These are phyloP conservation scores for Neogale vison DNA, from an alignment of 2,113 vertebrate species.

Conservation along the genomic window DNA sequence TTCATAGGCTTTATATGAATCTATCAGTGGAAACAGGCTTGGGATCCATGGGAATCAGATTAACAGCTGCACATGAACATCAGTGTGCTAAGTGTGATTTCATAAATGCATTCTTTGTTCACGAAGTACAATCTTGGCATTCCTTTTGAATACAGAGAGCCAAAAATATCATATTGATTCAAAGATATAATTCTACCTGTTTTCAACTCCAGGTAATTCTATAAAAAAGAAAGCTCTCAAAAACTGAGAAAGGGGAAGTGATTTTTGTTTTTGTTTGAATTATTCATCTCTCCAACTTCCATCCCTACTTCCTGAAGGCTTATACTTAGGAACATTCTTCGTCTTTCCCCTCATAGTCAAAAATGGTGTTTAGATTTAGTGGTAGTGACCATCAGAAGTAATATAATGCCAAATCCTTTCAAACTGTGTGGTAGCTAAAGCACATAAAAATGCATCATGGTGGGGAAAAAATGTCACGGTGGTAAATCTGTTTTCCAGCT, in stretches of 20 bases:
- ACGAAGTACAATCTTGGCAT: background rate
- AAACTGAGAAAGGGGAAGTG: background rate
- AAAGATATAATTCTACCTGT: constrained; percentile 18
- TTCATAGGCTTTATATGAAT: background rate
- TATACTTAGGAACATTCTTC: background rate
- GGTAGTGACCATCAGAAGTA: background rate
- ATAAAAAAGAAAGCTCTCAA: background rate
- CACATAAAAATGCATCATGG: background rate
- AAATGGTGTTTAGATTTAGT: background rate
- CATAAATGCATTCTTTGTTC: background rate
- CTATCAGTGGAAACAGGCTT: background rate
- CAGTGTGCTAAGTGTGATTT: background rate
- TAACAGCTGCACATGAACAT: background rate
- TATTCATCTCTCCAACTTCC: background rate
- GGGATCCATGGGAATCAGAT: background rate
- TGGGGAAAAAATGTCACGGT: background rate
- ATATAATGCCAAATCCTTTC: constrained; percentile 6
- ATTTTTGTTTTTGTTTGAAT: background rate
- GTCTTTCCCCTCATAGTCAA: background rate
- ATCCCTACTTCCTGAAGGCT: background rate
- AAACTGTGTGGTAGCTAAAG: background rate
- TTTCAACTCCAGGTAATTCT: constrained; percentile 32
- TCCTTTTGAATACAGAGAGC: background rate
- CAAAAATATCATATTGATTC: background rate
- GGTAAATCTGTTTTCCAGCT: constrained; percentile 12